Evolutionary conservation across 2,113 vertebrate species (phyloP).

Genomic region (Spea bombifrons): DNA sequence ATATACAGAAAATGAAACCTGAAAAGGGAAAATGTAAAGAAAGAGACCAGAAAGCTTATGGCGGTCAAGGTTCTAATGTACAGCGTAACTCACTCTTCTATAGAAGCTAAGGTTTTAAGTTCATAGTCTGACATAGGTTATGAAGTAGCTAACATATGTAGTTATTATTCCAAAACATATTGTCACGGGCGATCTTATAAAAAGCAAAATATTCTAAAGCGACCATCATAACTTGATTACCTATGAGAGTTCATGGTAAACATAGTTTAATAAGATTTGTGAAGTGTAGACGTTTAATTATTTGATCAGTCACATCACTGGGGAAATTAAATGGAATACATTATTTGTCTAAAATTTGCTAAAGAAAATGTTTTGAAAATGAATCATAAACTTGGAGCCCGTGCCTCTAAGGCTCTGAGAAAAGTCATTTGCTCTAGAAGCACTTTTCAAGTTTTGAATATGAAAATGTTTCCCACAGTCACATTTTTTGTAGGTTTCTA

Average conservation of each 20-base stretch:
- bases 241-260: slow-evolving; percentile 24
- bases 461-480: neutral
- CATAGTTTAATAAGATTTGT: slow-evolving; percentile 37
- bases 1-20: too few relatives aligned
- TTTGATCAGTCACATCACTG: slow-evolving; percentile 8
- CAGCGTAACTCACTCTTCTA: too few relatives aligned
- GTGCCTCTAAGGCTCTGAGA: neutral
- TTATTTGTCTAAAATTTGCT: slow-evolving; percentile 10
- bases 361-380: slow-evolving; percentile 4
- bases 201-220: slow-evolving; percentile 6
- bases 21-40: too few relatives aligned
- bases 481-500: neutral
- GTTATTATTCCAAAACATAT: too few relatives aligned
- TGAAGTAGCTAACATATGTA: too few relatives aligned
- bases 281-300: slow-evolving; percentile 30
- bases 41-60: too few relatives aligned
- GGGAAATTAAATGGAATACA: slow-evolving; percentile 34
- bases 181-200: too few relatives aligned
- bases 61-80: too few relatives aligned
- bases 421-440: neutral
- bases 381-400: neutral
- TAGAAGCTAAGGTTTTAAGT: too few relatives aligned
- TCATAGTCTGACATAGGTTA: too few relatives aligned
- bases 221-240: slow-evolving; percentile 12
- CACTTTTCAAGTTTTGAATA: neutral